phyloP scores from a whole-genome alignment of 2,113 vertebrate species.

The Theropithecus gelada region DNA sequence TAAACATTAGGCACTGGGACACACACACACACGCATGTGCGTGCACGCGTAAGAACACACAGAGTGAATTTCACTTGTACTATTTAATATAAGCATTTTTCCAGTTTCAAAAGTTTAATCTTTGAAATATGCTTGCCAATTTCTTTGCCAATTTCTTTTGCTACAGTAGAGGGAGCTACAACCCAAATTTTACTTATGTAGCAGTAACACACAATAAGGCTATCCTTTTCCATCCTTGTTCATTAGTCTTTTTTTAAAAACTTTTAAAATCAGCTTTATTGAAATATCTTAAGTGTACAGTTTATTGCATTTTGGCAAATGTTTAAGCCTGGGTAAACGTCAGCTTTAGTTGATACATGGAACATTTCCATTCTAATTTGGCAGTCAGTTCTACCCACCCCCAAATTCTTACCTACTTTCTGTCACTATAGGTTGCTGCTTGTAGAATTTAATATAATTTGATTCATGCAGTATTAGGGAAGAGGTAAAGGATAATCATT shows the following conservation, averaged over 20 bases:
- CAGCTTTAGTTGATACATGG: neutral
- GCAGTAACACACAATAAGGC: neutral
- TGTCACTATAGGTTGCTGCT: neutral
- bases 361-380: neutral
- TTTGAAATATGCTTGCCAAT: slow-evolving; percentile 13
- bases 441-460: neutral
- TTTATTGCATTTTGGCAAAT: neutral
- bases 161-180: slow-evolving; percentile 57
- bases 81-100: neutral
- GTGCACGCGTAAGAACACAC: too few species aligned
- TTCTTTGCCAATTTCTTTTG: neutral
- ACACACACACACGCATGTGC: neutral
- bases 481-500: neutral
- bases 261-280: neutral
- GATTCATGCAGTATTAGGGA: neutral
- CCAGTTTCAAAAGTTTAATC: neutral
- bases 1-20: neutral
- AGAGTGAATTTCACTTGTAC: neutral
- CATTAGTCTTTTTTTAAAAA: neutral
- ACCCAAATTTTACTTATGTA: slow-evolving; percentile 15
- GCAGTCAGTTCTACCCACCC: neutral
- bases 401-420: neutral
- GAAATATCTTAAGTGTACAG: neutral
- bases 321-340: neutral
- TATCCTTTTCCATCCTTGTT: neutral